Evolutionary conservation across 2,113 vertebrate species (phyloP).

Genomic region (Cichladusa arquata): DNA sequence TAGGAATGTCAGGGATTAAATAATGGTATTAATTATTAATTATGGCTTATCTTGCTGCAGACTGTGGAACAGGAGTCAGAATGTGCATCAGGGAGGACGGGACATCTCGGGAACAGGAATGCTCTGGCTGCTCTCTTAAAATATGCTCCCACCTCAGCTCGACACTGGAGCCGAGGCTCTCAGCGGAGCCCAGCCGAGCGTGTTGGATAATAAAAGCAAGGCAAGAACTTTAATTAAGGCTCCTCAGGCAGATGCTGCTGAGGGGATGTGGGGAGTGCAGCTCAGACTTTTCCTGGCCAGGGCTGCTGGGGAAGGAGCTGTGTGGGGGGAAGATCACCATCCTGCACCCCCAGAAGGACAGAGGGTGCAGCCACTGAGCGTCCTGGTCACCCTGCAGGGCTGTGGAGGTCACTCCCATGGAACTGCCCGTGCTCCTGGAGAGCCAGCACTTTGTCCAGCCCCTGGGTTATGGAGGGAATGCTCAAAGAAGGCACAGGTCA

Average conservation of each 20-base stretch:
- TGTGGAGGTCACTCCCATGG: not conserved
- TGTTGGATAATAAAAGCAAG: constrained; percentile 43
- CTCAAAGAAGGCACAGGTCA: not conserved
- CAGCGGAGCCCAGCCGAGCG: not conserved
- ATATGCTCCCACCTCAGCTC: not conserved
- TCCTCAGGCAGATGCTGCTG: not conserved
- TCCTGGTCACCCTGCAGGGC: not conserved
- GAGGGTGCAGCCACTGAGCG: fast-evolving
- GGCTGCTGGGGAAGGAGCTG: not conserved
- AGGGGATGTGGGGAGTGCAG: not conserved
- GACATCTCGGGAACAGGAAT: constrained; percentile 22
- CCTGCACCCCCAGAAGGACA: not conserved
- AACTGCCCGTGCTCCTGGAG: not conserved
- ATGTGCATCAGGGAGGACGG: not conserved
- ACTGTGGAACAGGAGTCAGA: constrained; percentile 39
- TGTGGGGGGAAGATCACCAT: fast-evolving
- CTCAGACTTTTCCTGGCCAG: not conserved
- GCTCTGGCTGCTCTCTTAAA: constrained; percentile 20
- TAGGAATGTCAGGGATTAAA: not conserved
- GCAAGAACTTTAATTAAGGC: constrained; percentile 25
- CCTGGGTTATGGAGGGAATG: not conserved
- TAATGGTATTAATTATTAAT: constrained; percentile 39
- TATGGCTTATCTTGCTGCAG: constrained; percentile 26
- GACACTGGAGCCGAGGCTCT: not conserved
- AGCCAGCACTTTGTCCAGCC: fast-evolving